These are phyloP conservation scores for Archaeoteleia sp. DNA, from an alignment of 2,888 invertebrate genomes.

Conservation along the genomic window DNA sequence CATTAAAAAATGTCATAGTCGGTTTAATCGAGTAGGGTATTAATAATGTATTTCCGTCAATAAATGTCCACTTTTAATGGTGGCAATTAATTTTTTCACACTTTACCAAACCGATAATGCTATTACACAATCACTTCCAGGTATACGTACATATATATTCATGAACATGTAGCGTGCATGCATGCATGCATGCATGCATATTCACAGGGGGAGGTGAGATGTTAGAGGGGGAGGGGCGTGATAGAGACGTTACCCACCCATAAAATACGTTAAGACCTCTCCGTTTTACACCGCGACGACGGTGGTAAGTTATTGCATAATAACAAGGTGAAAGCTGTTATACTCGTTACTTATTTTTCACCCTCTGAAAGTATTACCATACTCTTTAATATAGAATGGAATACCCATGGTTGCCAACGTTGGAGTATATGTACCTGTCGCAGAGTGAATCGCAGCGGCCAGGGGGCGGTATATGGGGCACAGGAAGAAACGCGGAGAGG, in stretches of 20 bases:
- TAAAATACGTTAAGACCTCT: constrained; percentile 68
- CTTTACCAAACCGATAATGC: constrained; percentile 23
- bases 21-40: too few species aligned
- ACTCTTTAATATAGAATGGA: constrained; percentile 71
- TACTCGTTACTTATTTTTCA: constrained; percentile 69
- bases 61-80: not conserved
- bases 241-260: constrained; percentile 70
- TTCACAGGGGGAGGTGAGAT: constrained; percentile 57
- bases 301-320: constrained; percentile 59
- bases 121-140: constrained; percentile 34
- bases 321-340: constrained; percentile 57
- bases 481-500: constrained; percentile 30
- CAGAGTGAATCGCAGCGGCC: constrained; percentile 42
- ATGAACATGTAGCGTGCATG: constrained; percentile 62
- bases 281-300: constrained; percentile 59
- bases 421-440: constrained; percentile 34
- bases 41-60: too few species aligned
- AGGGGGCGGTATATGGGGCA: constrained; percentile 25
- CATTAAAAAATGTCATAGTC: too few species aligned
- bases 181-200: constrained; percentile 67
- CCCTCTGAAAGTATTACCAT: constrained; percentile 67
- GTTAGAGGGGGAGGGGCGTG: constrained; percentile 56
- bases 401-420: constrained; percentile 37
- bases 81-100: constrained; percentile 9
- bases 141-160: constrained; percentile 57